Evolutionary conservation across 1,140 invertebrate species (phyloP), one percentile per base, ranked within the genome.

Genomic region (Araneus ventricosus): DNA sequence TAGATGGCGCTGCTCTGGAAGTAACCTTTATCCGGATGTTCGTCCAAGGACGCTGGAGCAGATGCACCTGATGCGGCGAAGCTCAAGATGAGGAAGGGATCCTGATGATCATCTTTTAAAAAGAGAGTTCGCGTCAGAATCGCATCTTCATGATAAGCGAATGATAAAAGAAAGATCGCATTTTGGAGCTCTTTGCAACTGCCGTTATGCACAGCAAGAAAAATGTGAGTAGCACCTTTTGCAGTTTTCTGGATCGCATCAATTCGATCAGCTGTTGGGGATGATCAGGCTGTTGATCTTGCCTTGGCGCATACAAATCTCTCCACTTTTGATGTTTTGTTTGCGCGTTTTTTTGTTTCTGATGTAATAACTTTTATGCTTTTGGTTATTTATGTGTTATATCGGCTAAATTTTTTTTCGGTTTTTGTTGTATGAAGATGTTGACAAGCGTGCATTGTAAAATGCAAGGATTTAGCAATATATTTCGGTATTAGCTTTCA

Each of bases 31-130:
- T 20, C 30, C 4, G 10, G 30, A 37, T 37, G n/a, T 24, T n/a
- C 59, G 7, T 63, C 70, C 30, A 75, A 75, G 70, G 70, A 75
- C 70, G 70, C 70, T 30, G 30, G 30, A 75, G 70, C 34, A 75
- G 34, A 75, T 75, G 70, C 70, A 75, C 27, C 63, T 67, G 63
- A 67, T 67, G 63, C n/a, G 63, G 34, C 34, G 70, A 34, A 34
- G 70, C 70, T 75, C 4, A 37, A 37, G 70, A 75, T 75, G 70
- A 75, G 5, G 34, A 10, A 17, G 20, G 30, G 70, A 6, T 75
- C 70, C 70, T 6, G 70, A 75, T 75, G 17, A 75, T 75, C 17
- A 34, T 34, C 30, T 75, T 52, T 52, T 52, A 52, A 14, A 52
- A 75, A 75, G 70, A 4, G 30, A 6, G 17, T 37, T 75, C 30